Evolutionary conservation across 1,140 invertebrate genomes (phyloP).

Genomic region (Melitaea cinxia): DNA sequence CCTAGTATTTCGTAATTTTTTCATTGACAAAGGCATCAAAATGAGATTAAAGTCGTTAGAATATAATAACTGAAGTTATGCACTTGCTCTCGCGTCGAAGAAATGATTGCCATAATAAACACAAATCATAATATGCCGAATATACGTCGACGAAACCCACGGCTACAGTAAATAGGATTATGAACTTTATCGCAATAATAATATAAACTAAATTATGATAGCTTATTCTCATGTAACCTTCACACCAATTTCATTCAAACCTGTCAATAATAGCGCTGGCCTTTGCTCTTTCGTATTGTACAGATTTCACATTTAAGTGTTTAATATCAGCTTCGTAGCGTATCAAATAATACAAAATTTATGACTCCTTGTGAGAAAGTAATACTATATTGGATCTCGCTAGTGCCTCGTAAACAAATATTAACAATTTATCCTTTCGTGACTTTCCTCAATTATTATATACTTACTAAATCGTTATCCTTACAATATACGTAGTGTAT

Average conservation of each 20-base stretch:
- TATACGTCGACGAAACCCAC: constrained; percentile 23
- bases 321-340: constrained; percentile 33
- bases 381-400: background rate
- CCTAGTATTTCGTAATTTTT: constrained; percentile 26
- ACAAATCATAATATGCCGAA: constrained; percentile 62
- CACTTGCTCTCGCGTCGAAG: constrained; percentile 63
- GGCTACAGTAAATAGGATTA: constrained; percentile 8
- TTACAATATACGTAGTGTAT: too few relatives aligned
- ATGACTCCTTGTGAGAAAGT: constrained; percentile 28
- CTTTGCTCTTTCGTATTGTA: constrained; percentile 63
- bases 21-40: constrained; percentile 27
- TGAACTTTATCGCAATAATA: background rate
- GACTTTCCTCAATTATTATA: background rate
- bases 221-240: constrained; percentile 11
- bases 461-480: background rate
- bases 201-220: constrained; percentile 9
- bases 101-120: constrained; percentile 72
- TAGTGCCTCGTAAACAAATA: constrained; percentile 3
- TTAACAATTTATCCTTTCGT: background rate
- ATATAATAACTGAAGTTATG: constrained; percentile 62
- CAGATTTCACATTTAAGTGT: constrained; percentile 39
- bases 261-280: constrained; percentile 56
- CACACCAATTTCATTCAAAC: constrained; percentile 51
- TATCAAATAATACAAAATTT: constrained; percentile 32
- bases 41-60: constrained; percentile 49